phyloP scores from a whole-genome alignment of 2,888 invertebrate genomes.

The Cheilosia urbana region DNA sequence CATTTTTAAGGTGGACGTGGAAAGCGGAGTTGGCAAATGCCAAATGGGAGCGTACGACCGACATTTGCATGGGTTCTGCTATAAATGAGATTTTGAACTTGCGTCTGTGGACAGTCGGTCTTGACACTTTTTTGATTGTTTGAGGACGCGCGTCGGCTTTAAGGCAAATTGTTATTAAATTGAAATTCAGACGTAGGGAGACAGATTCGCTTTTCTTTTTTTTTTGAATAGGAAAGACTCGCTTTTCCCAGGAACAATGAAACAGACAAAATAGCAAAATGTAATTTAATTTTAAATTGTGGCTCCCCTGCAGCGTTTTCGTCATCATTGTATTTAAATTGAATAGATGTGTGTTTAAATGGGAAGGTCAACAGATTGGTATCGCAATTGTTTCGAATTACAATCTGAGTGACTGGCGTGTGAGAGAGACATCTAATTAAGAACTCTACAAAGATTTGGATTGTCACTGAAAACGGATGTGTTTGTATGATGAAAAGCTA shows the following conservation, averaged over 20 bases:
- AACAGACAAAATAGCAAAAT: not conserved
- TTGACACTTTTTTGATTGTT: slow-evolving; percentile 67
- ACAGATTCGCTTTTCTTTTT: not conserved
- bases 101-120: slow-evolving; percentile 49
- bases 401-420: not conserved
- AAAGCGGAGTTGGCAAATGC: not conserved
- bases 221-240: not conserved
- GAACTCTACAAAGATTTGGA: no score
- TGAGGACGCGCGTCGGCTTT: slow-evolving; percentile 36
- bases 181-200: slow-evolving; percentile 8
- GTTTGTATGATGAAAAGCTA: no score
- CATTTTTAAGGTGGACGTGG: not conserved
- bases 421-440: not conserved
- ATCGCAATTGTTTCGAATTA: not conserved
- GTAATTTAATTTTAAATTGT: slow-evolving; percentile 3
- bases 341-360: not conserved
- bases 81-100: slow-evolving; percentile 47
- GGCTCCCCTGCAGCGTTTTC: not conserved
- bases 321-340: not conserved
- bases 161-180: slow-evolving; percentile 58
- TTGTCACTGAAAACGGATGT: no score
- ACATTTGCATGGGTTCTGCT: slow-evolving; percentile 21
- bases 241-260: not conserved
- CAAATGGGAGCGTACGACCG: not conserved
- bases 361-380: not conserved